Evolutionary conservation across 2,797 vertebrate species (phyloP).

Genomic region (Otolemur crassicaudatus): DNA sequence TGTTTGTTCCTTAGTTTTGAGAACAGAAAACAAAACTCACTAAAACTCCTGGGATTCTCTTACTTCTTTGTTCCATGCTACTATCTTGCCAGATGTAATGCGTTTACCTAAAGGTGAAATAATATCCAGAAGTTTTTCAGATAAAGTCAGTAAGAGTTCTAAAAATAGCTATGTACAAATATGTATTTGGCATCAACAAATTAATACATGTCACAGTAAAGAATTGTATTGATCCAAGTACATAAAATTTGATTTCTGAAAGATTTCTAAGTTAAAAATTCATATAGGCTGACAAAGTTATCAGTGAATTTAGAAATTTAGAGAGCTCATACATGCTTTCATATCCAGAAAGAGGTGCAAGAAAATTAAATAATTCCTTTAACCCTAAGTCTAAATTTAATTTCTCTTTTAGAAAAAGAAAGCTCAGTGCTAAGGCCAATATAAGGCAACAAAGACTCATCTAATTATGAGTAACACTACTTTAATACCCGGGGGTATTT

Average conservation of each 20-base stretch:
- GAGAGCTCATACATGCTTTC: background rate
- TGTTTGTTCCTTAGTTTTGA: background rate
- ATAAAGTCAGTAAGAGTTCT: background rate
- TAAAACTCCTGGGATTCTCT: background rate
- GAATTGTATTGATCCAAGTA: background rate
- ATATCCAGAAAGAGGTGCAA: background rate
- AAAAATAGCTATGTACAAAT: background rate
- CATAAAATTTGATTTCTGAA: conserved; percentile 12
- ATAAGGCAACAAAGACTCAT: background rate
- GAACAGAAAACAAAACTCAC: background rate
- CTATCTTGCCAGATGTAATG: background rate
- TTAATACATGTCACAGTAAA: background rate
- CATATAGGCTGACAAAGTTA: background rate
- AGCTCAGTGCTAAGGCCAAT: background rate
- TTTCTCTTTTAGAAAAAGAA: conserved; percentile 5
- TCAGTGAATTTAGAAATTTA: background rate
- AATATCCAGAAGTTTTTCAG: conserved; percentile 16
- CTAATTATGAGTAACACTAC: background rate
- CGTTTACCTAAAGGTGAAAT: background rate
- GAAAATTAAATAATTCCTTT: background rate
- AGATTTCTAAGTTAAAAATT: conserved; percentile 25
- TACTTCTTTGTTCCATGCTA: background rate
- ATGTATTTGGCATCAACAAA: background rate
- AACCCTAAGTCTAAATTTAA: conserved; percentile 1
- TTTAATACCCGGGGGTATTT: background rate